phyloP scores from a whole-genome alignment of 2,888 invertebrate genomes.

The Cantharis nigra region DNA sequence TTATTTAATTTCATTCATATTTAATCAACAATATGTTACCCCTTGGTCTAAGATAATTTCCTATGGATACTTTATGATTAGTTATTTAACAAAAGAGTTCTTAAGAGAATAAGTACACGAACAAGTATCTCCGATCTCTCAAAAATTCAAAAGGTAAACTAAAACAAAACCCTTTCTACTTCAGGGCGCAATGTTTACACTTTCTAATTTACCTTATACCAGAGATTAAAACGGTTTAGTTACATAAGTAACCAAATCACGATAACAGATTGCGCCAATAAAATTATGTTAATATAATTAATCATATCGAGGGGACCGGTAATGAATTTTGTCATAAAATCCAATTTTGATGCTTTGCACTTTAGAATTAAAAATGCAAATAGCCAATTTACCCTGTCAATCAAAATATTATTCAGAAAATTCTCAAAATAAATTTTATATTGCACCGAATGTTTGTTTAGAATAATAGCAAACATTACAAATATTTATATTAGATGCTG shows the following conservation, averaged over 20 bases:
- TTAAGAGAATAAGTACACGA: not conserved
- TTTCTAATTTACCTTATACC: not conserved
- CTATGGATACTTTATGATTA: too few relatives aligned
- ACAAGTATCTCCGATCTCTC: not conserved
- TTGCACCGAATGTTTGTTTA: not conserved
- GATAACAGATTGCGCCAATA: not conserved
- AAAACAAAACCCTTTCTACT: not conserved
- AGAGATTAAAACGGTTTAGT: too few relatives aligned
- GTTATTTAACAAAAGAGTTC: too few relatives aligned
- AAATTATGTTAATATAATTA: not conserved
- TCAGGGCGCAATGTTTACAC: not conserved
- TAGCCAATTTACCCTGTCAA: not conserved
- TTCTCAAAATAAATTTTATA: not conserved
- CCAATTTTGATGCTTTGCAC: not conserved
- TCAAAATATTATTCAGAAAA: not conserved
- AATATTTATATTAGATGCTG: not conserved
- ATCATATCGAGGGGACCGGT: not conserved
- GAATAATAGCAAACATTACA: not conserved
- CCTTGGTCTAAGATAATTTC: too few relatives aligned
- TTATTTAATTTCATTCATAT: too few relatives aligned
- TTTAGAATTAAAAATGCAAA: not conserved
- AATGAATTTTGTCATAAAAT: not conserved
- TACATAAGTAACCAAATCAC: not conserved
- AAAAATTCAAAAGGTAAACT: not conserved
- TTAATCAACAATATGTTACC: too few relatives aligned